Base-by-base conservation (phyloP, 2,888 invertebrate species). In the Idaea aversata region DNA sequence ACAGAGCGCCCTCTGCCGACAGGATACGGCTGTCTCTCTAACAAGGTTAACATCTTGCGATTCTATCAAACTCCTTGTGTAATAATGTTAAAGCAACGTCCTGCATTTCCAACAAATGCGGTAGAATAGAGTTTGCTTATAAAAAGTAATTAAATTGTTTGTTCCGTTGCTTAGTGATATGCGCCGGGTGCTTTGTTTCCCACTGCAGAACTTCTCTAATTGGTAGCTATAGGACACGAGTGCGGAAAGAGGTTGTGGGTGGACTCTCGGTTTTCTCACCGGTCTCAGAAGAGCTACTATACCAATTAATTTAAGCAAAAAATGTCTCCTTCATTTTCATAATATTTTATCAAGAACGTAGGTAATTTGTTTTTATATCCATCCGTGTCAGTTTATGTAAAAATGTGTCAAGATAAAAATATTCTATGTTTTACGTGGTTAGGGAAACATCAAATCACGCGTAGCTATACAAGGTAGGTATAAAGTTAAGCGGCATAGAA, bases 31-130 rank as follows among this genome's bases (percentile, higher is more conserved):
- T 81, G 80, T 81, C 82, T 79, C 83, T 78, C 75, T 88, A 87
- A 89, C 83, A 81, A 86, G 82, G 86, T 88, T 88, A 87, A 81
- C 80, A 81, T 84, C 84, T 79, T 79, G 82, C 85, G 84, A 87
- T 88, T 85, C 83, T 82, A 84, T 87, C 84, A 84, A 82, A 82
- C 84, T 76, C 80, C 25, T 80, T 82, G 76, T 78, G 71, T 83
- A 84, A 84, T 84, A 80, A 77, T 77, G 78, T 87, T 86, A 84
- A 82, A 75, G 72, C 71, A 77, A 70, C 77, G 79, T 76, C 76
- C 76, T 75, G 66, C 71, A 71, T 68, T 70, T 65, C 71, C 70
- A 69, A 75, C 69, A 78, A 47, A 74, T 76, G 67, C 68, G 69
- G 71, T 72, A 69, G 63, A 73, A 75, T 74, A 64, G 72, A 74